Conservation (phyloP, 2,888 invertebrate species). For the Oscheius sp. region DNA sequence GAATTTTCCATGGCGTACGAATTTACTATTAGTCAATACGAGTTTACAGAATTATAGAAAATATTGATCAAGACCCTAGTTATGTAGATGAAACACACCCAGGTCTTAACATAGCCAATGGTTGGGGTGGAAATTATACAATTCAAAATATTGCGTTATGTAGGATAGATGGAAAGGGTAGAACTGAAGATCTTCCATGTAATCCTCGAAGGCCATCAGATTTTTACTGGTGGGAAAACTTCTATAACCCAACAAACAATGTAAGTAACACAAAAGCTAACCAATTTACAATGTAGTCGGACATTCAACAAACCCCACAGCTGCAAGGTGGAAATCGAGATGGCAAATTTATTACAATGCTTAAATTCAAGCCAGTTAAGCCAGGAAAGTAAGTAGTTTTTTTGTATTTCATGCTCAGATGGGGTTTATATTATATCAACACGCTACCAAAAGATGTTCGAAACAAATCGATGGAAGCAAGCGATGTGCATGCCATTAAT, state of each 20-base stretch:
- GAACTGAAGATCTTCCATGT: conserved; percentile 52
- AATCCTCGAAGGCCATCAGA: conserved; percentile 58
- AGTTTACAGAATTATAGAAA: background rate
- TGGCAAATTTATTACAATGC: conserved; percentile 19
- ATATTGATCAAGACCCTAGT: background rate
- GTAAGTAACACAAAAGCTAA: background rate
- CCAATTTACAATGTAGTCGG: background rate
- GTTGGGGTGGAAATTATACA: background rate
- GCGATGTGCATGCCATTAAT: conserved; percentile 32
- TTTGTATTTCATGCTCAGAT: conserved; percentile 33
- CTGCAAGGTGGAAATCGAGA: background rate
- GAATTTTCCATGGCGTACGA: conserved; percentile 56
- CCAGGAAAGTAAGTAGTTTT: conserved; percentile 65
- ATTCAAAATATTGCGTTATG: background rate
- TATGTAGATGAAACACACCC: too few relatives aligned
- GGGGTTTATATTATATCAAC: conserved; percentile 59
- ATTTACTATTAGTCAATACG: background rate
- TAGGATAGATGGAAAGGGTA: background rate
- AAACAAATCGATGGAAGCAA: conserved; percentile 40
- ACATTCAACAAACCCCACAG: background rate
- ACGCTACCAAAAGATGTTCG: conserved; percentile 54
- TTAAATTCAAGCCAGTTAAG: conserved; percentile 56
- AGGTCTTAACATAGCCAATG: background rate
- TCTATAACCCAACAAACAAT: conserved; percentile 37
- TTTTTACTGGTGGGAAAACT: conserved; percentile 61